These are phyloP conservation scores for Pedetes capensis DNA, from an alignment of 2,113 vertebrate species.

Conservation along the genomic window DNA sequence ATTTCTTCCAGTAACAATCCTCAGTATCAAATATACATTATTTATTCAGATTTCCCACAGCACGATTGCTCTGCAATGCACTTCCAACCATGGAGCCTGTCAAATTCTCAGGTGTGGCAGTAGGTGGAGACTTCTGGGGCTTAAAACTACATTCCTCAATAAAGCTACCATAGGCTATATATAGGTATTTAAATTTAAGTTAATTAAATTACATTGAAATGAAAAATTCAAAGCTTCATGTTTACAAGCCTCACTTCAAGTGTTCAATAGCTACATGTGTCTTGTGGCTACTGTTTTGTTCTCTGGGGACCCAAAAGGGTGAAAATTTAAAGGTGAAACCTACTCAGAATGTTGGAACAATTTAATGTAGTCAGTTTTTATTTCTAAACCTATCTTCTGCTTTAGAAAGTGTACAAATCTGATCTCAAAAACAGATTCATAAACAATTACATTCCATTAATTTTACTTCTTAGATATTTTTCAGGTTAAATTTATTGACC, in stretches of 20 bases:
- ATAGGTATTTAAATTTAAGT: neutral
- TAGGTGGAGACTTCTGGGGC: neutral
- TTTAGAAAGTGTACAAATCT: neutral
- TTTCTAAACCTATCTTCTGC: neutral
- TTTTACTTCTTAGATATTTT: neutral
- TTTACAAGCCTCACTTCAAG: neutral
- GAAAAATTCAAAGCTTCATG: neutral
- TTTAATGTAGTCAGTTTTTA: neutral
- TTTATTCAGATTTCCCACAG: neutral
- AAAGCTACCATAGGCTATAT: fast-evolving
- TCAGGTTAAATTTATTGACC: neutral
- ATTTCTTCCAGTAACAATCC: neutral
- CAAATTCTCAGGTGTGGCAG: fast-evolving
- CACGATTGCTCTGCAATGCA: fast-evolving
- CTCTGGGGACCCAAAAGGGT: neutral
- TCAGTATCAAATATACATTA: neutral
- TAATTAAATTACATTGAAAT: neutral
- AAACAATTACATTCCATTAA: neutral
- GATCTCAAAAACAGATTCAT: neutral
- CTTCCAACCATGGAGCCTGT: neutral
- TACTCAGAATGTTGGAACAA: neutral
- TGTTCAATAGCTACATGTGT: fast-evolving
- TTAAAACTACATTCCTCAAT: neutral
- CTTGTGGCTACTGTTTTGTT: neutral
- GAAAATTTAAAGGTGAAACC: neutral